A percentile compares a stretch with the other conserved stretches of the same genome.
Evolutionary conservation across 2,888 invertebrate genomes (phyloP).

Genomic region (Thalpophila matura): DNA sequence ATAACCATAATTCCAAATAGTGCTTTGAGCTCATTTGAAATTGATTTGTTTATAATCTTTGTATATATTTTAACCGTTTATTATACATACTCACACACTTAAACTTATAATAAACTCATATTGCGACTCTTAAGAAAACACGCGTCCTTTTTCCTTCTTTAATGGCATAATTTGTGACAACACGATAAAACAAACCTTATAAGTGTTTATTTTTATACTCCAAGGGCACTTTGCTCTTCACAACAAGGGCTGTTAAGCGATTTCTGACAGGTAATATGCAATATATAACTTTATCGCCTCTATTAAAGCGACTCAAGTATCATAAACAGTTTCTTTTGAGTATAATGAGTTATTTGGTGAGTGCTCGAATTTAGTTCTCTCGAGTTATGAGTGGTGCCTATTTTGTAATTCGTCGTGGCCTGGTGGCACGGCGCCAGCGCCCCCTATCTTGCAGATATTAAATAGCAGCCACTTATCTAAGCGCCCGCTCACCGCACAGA

Average conservation of each 20-base stretch:
- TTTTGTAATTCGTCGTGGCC: conserved; percentile 66
- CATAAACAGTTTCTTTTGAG: conserved; percentile 44
- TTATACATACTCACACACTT: background rate
- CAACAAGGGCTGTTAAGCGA: conserved; percentile 31
- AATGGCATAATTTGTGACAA: conserved; percentile 39
- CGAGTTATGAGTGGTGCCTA: conserved; percentile 58
- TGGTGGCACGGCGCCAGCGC: conserved; percentile 76
- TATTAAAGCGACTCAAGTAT: conserved; percentile 38
- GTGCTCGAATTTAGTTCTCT: conserved; percentile 47
- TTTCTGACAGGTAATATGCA: conserved; percentile 45
- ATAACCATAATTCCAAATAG: background rate
- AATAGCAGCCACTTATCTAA: conserved; percentile 85
- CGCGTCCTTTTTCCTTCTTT: conserved; percentile 2
- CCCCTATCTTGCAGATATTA: conserved; percentile 75
- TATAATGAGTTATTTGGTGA: conserved; percentile 36
- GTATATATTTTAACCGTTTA: background rate
- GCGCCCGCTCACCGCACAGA: conserved; percentile 71
- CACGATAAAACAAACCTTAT: conserved; percentile 36
- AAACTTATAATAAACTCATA: conserved; percentile 5
- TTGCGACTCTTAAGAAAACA: conserved; percentile 4
- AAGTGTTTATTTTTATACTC: conserved; percentile 33
- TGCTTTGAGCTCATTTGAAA: background rate
- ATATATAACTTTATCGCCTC: conserved; percentile 34
- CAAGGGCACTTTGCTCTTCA: conserved; percentile 18
- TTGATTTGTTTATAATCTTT: background rate